These are phyloP conservation scores for Pogonocherus hispidulus DNA, from an alignment of 2,888 invertebrate species.

Conservation along the genomic window DNA sequence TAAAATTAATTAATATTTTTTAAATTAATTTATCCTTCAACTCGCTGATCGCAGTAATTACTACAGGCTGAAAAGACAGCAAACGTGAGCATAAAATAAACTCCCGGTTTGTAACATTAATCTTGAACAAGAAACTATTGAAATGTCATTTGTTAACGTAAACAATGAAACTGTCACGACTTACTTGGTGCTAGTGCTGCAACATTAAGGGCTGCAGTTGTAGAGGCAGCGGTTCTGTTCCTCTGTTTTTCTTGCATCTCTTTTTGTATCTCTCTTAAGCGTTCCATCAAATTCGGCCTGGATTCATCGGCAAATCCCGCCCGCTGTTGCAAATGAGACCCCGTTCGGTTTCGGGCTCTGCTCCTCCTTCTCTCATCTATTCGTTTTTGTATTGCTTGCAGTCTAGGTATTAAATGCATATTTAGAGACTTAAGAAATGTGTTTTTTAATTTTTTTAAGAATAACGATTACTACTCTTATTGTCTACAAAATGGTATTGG, in stretches of 20 bases:
- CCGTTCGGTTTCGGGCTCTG: conserved; percentile 2
- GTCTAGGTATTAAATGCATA: not conserved
- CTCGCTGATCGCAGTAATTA: not conserved
- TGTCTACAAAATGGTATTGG: too few relatives aligned
- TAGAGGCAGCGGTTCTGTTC: not conserved
- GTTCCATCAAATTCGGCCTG: conserved; percentile 8
- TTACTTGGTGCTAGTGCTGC: conserved; percentile 20
- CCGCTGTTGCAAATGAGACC: conserved; percentile 20
- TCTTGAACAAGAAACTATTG: not conserved
- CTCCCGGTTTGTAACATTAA: conserved; percentile 6
- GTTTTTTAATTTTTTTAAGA: not conserved
- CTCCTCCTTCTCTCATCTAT: conserved; percentile 7
- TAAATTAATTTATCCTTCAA: not conserved
- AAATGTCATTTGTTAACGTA: not conserved
- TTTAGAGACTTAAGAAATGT: too few relatives aligned
- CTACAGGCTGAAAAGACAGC: not conserved
- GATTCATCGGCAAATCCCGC: conserved; percentile 4
- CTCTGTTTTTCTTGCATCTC: conserved; percentile 13
- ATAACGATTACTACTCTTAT: not conserved
- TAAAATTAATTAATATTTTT: not conserved
- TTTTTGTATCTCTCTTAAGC: conserved; percentile 12
- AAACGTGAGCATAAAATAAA: not conserved
- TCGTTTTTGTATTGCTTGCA: conserved; percentile 14
- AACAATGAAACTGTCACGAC: conserved; percentile 12
- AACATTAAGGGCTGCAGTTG: conserved; percentile 7